Evolutionary conservation across 2,797 vertebrate species (phyloP).

Genomic region (Melanotaenia boesemani): DNA sequence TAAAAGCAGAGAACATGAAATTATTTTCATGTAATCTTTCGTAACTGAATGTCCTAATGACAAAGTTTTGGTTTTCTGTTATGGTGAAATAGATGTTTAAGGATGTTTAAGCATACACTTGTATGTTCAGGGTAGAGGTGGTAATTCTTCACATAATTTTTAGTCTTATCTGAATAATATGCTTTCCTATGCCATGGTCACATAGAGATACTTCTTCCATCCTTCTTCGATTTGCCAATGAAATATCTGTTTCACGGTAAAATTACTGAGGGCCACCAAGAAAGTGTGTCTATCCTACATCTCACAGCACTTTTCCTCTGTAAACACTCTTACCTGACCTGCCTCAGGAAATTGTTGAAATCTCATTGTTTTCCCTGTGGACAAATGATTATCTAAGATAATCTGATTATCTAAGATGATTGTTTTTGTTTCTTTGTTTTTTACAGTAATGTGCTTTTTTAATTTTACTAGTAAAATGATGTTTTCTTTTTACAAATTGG

Average conservation of each 20-base stretch:
- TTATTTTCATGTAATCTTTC: not conserved
- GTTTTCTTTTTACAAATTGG: too few species aligned
- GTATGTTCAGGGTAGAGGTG: not conserved
- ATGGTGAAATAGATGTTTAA: not conserved
- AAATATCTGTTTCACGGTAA: not conserved
- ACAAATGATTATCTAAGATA: too few species aligned
- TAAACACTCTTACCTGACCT: not conserved
- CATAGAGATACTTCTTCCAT: too few species aligned
- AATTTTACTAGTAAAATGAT: not conserved
- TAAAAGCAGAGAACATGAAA: constrained; percentile 58
- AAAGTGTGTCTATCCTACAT: too few species aligned
- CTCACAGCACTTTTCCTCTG: too few species aligned
- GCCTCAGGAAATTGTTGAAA: not conserved
- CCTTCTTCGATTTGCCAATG: not conserved
- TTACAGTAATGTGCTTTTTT: not conserved
- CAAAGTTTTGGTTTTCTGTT: not conserved
- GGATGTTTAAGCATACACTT: not conserved
- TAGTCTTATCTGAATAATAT: not conserved
- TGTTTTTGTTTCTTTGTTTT: too few species aligned
- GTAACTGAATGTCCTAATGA: not conserved
- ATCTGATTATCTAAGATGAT: too few species aligned
- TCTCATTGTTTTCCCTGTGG: too few species aligned
- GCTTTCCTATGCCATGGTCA: not conserved
- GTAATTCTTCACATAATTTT: not conserved
- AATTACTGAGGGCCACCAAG: too few species aligned